Base-by-base conservation (phyloP, 2,113 vertebrate species). In the Oplegnathus fasciatus region DNA sequence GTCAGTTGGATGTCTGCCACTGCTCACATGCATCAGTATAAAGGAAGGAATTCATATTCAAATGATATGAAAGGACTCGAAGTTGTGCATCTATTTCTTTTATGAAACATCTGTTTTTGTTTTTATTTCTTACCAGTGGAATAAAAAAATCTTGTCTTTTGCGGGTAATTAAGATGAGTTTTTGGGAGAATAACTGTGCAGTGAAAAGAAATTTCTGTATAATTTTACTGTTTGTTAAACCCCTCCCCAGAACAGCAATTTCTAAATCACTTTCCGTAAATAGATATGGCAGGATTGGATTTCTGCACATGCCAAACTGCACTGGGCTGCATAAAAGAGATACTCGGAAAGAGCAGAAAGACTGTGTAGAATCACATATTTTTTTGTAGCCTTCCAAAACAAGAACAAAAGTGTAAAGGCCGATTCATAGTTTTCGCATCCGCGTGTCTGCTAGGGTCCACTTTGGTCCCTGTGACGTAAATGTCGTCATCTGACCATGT, bases 1-100 rank as follows among this genome's bases (percentile, higher is more conserved):
- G n/a, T 80, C 42, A 72, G n/a, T 28, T 87, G 26, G 65, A 24
- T 52, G 26, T 58, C 50, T 77, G 44, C 54, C 42, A 52, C 58
- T 18, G 44, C 28, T 65, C 58, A 67, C 17, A 46, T 79, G 32
- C n/a, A 67, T 46, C 28, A 54, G 5, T 40, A 5, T 67, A 46
- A 44, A 67, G 40, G 3, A 26, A 67, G n/a, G 65, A 28, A 67
- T 46, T 44, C 24, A 66, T 15, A 44, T n/a, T 42, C 2, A 40
- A 62, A 34, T 11, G 4, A 62, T 24, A 22, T 24, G 1, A 40
- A 37, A 24, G 10, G 18, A 50, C 55, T 61, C 20, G 34, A 13
- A 24, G 9, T 14, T 64, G 20, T 64, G 32, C 61, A 37, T 22
- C 61, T 40, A 7, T 24, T 64, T 24, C 34, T 37, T 37, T 34